phyloP scores from a whole-genome alignment of 2,888 invertebrate genomes.

The Eulithis testata region DNA sequence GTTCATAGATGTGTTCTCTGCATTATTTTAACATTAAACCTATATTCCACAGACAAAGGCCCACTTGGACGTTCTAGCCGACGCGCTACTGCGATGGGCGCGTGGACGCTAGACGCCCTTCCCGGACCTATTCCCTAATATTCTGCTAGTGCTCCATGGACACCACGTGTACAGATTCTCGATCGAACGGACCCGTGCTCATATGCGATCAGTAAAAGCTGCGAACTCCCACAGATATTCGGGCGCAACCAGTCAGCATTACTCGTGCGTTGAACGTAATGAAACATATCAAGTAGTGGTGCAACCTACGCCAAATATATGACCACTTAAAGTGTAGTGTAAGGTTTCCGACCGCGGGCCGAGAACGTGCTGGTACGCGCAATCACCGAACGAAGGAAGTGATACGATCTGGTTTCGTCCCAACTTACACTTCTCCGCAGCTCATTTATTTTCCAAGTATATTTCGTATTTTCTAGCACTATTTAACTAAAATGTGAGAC shows the following conservation, averaged over 20 bases:
- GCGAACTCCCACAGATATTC: slow-evolving; percentile 68
- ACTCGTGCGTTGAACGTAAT: slow-evolving; percentile 73
- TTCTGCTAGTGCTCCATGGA: slow-evolving; percentile 67
- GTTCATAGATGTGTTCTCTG: not conserved
- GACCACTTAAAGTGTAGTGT: slow-evolving; percentile 80
- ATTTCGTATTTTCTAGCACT: slow-evolving; percentile 81
- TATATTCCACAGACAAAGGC: slow-evolving; percentile 91
- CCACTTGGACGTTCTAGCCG: slow-evolving; percentile 96
- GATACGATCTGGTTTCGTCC: slow-evolving; percentile 78
- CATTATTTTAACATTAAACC: not conserved
- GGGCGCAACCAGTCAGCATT: slow-evolving; percentile 77
- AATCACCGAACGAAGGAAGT: slow-evolving; percentile 55
- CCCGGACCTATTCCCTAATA: slow-evolving; percentile 59
- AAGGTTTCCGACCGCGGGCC: slow-evolving; percentile 66
- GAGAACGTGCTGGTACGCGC: slow-evolving; percentile 51
- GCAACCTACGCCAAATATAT: slow-evolving; percentile 72
- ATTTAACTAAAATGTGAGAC: slow-evolving; percentile 84
- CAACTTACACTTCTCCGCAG: slow-evolving; percentile 68
- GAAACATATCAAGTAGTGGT: slow-evolving; percentile 84
- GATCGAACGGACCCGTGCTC: slow-evolving; percentile 61
- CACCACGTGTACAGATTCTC: slow-evolving; percentile 54
- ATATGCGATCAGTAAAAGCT: slow-evolving; percentile 70
- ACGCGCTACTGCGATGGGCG: slow-evolving; percentile 97
- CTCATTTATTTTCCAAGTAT: slow-evolving; percentile 74
- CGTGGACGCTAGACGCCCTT: slow-evolving; percentile 90